Evolutionary conservation across 2,113 vertebrate genomes (phyloP), one percentile per base, ranked within the genome.

Genomic region (Bettongia penicillata): DNA sequence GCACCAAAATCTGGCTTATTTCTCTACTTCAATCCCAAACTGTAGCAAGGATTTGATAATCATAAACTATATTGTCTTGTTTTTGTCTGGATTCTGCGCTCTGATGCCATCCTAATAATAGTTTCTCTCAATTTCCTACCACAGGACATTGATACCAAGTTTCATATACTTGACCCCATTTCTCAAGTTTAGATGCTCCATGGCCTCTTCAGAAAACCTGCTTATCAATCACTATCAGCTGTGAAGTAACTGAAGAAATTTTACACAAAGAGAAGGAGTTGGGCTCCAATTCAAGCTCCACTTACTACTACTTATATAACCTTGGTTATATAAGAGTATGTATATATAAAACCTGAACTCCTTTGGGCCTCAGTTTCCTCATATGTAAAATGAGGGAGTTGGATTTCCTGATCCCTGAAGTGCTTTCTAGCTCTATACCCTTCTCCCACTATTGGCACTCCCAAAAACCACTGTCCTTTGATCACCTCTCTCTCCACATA

Each of bases 151-250:
- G 47, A 89, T 53, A 95, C 89, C n/a, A 55, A 92, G 43, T 93
- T 95, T 97, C 49, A 93, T 37, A 93, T 10, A 91, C 51, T 7
- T 96, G 77, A 31, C 94, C n/a, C 93, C 91, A 96, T 95, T 97
- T 96, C 89, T 96, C 25, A 95, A 97, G 52, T 8, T 28, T 61
- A 61, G 7, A 31, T 61, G 57, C 2, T 61, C 57, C 57, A 94
- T 51, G 94, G 25, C 19, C 94, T 31, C 37, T 90, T 25, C 4
- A 94, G 48, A 89, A 90, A 92, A 92, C 6, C n/a, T 95, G 90
- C 89, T n/a, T 2, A 91, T 90, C 91, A 97, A 93, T n/a, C 89
- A 91, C 47, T 84, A 93, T 94, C 26, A 97, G 49, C 25, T 52
- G 91, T 57, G 68, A 94, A 95, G 77, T 92, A 93, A 93, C 28